Percentiles rank a stretch among this genome's conserved stretches.
Conservation (phyloP, 1,140 invertebrate species). For the Wasmannia auropunctata region DNA sequence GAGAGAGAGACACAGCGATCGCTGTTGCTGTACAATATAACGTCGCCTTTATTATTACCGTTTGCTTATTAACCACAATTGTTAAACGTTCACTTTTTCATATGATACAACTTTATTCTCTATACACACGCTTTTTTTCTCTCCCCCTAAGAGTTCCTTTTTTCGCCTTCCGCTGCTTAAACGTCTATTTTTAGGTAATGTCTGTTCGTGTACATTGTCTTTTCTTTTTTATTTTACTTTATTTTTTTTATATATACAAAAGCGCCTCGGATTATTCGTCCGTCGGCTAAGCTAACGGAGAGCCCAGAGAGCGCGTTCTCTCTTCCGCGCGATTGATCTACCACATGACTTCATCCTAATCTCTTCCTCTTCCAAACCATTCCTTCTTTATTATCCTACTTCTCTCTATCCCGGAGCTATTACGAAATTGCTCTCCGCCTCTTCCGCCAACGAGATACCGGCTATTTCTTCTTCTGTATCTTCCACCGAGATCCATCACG, state of each 20-base stretch:
- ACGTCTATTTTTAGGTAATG: constrained; percentile 64
- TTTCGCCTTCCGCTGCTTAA: constrained; percentile 65
- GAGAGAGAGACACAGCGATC: not conserved
- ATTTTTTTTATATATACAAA: too few relatives aligned
- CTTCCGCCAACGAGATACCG: constrained; percentile 9
- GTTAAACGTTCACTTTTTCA: constrained; percentile 73
- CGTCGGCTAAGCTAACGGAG: constrained; percentile 74
- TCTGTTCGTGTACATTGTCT: constrained; percentile 54
- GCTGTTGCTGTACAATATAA: constrained; percentile 79
- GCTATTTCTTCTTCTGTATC: constrained; percentile 48
- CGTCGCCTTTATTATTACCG: constrained; percentile 81
- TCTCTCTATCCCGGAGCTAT: constrained; percentile 18
- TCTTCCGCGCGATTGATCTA: constrained; percentile 64
- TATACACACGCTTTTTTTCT: constrained; percentile 75
- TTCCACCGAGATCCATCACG: constrained; percentile 56
- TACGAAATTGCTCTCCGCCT: constrained; percentile 33
- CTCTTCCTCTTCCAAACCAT: constrained; percentile 48
- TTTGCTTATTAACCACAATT: constrained; percentile 80
- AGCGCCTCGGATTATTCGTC: constrained; percentile 72
- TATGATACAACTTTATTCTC: constrained; percentile 79
- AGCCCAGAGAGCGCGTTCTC: constrained; percentile 69
- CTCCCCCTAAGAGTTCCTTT: constrained; percentile 16
- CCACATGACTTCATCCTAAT: constrained; percentile 58
- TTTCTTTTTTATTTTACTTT: constrained; percentile 70
- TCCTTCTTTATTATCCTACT: constrained; percentile 48